phyloP scores from a whole-genome alignment of 2,113 vertebrate genomes.

The Dipodomys ordii region DNA sequence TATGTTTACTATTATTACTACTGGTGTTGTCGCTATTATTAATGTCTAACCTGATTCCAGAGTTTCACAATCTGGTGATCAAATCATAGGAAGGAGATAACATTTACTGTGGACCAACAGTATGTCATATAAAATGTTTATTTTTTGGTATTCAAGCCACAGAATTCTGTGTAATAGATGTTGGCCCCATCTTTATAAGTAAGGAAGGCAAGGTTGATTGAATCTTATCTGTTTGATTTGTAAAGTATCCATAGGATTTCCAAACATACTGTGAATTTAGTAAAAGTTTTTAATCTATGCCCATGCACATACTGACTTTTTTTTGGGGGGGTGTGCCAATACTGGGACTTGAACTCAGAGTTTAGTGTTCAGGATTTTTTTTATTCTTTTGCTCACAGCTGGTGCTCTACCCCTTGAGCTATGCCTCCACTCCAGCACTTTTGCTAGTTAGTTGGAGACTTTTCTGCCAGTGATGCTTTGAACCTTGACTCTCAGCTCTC shows the following conservation, averaged over 20 bases:
- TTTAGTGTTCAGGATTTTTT: no score
- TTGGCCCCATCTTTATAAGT: background rate
- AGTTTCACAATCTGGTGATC: background rate
- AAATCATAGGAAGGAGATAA: background rate
- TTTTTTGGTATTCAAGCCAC: slow-evolving; percentile 13
- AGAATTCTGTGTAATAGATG: background rate
- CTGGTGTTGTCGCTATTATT: no score
- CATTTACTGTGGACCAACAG: no score
- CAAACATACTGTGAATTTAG: background rate
- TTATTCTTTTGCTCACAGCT: no score
- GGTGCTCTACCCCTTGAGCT: no score
- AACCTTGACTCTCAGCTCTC: no score
- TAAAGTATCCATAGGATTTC: background rate
- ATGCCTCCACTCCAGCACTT: no score
- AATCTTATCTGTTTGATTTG: background rate
- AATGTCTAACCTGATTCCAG: background rate
- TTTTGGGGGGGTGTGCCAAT: no score
- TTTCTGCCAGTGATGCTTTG: no score
- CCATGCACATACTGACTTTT: background rate
- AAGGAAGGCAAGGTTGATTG: background rate
- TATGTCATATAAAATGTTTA: background rate
- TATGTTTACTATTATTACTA: no score
- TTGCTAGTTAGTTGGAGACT: no score
- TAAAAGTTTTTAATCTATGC: background rate
- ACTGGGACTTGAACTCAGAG: no score